phyloP scores from a whole-genome alignment of 2,113 vertebrate species.

The Tenrec ecaudatus region DNA sequence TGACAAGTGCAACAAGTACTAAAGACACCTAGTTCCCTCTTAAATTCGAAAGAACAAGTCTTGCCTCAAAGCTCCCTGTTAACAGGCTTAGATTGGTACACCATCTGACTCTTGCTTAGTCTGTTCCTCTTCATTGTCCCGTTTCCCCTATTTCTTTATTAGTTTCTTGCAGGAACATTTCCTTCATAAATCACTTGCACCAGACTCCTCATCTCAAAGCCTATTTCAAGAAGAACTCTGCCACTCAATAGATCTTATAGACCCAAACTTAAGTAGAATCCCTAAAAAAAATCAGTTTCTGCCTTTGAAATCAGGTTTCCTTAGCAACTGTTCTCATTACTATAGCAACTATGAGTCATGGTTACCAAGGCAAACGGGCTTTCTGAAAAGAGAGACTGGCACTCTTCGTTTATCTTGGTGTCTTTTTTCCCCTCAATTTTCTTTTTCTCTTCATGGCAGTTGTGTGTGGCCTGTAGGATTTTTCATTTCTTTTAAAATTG shows the following conservation, averaged over 20 bases:
- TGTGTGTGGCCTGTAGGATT: constrained; percentile 23
- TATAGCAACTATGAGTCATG: constrained; percentile 62
- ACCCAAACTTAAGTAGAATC: constrained; percentile 28
- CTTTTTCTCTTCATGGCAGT: constrained; percentile 54
- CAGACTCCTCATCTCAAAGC: neutral
- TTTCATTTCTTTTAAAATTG: constrained; percentile 62
- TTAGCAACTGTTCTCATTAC: constrained; percentile 58
- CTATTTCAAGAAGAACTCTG: constrained; percentile 24
- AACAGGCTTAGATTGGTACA: neutral
- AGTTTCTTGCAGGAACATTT: neutral
- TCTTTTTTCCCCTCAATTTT: constrained; percentile 17
- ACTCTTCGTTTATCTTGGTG: constrained; percentile 46
- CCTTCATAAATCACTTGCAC: neutral
- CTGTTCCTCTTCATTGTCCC: neutral
- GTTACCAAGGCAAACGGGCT: constrained; percentile 75
- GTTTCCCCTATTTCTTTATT: neutral
- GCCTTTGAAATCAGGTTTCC: constrained; percentile 72
- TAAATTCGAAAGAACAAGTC: constrained; percentile 18
- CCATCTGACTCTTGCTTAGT: neutral
- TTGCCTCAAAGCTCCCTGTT: neutral
- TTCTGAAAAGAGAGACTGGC: constrained; percentile 55
- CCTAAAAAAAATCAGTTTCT: neutral
- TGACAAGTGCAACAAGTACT: neutral
- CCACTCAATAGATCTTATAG: constrained; percentile 16
- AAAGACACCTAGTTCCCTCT: neutral